Evolutionary conservation across 2,113 vertebrate species (phyloP).

Genomic region (Sitta europaea): DNA sequence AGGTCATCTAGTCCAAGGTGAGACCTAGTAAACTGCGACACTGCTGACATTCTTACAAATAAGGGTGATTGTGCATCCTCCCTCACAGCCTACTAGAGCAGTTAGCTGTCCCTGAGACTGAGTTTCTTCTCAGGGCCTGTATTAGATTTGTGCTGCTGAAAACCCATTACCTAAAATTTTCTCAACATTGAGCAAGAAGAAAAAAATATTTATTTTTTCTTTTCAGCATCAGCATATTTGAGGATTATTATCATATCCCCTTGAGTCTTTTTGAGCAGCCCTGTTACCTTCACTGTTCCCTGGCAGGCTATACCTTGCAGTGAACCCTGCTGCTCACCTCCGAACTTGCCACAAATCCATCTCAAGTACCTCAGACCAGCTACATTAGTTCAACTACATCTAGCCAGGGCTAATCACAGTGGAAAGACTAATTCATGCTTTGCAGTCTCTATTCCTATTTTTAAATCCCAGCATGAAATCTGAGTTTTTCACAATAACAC

Average conservation of each 20-base stretch:
- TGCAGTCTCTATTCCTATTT: neutral
- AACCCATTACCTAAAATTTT: neutral
- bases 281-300: neutral
- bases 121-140: neutral
- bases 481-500: neutral
- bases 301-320: neutral
- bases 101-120: neutral
- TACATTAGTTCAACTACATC: neutral
- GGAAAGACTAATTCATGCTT: neutral
- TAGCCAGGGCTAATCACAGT: neutral
- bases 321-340: neutral
- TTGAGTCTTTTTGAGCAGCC: neutral
- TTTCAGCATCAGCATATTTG: neutral
- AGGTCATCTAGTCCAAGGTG: constrained; percentile 21
- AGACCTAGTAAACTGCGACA: neutral
- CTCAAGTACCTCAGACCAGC: neutral
- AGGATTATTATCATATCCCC: neutral
- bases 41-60: neutral
- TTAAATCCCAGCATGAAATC: neutral
- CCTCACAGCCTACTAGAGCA: neutral
- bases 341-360: neutral
- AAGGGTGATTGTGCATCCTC: neutral
- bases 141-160: neutral
- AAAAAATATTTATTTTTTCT: neutral
- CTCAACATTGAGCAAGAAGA: neutral